These are phyloP conservation scores for Bos javanicus DNA, from an alignment of 2,113 vertebrate species.

Conservation along the genomic window DNA sequence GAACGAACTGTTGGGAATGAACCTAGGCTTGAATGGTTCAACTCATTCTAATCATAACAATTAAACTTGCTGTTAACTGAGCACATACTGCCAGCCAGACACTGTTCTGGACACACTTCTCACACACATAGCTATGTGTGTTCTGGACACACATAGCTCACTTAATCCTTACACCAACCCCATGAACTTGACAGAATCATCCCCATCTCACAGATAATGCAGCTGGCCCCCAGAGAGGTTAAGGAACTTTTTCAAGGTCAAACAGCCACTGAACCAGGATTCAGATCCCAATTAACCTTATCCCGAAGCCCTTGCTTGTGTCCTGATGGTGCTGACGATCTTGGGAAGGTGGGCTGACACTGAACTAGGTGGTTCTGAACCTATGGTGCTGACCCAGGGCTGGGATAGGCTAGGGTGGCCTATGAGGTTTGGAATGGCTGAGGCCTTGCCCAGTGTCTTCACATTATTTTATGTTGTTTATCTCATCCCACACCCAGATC, in stretches of 20 bases:
- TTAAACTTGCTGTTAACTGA: not conserved
- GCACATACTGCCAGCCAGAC: not conserved
- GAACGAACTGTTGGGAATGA: too few relatives aligned
- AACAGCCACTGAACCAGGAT: not conserved
- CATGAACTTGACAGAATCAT: not conserved
- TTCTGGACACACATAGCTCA: not conserved
- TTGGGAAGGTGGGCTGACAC: not conserved
- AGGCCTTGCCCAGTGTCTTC: not conserved
- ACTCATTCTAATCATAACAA: not conserved
- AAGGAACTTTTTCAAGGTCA: not conserved
- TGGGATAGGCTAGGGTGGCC: not conserved
- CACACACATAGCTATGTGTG: too few relatives aligned
- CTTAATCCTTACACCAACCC: not conserved
- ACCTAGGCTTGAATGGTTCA: not conserved
- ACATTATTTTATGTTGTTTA: not conserved
- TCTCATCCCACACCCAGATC: not conserved
- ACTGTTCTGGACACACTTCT: not conserved
- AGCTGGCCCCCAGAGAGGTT: not conserved
- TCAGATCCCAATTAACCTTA: not conserved
- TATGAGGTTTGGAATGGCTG: not conserved
- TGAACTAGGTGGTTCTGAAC: not conserved
- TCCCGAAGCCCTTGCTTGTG: not conserved
- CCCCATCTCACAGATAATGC: not conserved
- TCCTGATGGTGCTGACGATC: not conserved
- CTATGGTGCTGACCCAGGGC: not conserved